phyloP scores from a whole-genome alignment of 1,140 invertebrate genomes.

The Hycleus cichorii region DNA sequence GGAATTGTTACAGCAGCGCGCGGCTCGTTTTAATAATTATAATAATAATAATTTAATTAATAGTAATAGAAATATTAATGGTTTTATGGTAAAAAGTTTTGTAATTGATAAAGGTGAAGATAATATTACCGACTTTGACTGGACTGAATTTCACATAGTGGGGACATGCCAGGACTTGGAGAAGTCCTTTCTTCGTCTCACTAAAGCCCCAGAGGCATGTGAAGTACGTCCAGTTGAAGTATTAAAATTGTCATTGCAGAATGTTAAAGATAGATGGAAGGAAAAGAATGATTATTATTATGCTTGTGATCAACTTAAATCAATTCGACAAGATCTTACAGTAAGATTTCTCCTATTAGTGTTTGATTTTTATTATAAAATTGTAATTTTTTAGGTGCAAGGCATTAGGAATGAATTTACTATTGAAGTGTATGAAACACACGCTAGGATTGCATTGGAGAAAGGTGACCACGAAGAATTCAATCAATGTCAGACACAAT shows the following conservation, averaged over 20 bases:
- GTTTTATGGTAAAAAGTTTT: constrained; percentile 19
- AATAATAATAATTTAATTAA: constrained; percentile 3
- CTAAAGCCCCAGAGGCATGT: constrained; percentile 87
- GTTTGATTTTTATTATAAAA: background rate
- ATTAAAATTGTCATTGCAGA: constrained; percentile 73
- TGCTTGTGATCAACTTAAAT: constrained; percentile 97
- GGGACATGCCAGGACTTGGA: constrained; percentile 89
- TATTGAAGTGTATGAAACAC: constrained; percentile 95
- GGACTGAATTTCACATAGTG: constrained; percentile 80
- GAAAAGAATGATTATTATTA: constrained; percentile 88
- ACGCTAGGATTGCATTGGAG: constrained; percentile 93
- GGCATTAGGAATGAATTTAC: constrained; percentile 91
- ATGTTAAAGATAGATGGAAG: constrained; percentile 87
- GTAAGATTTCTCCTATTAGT: constrained; percentile 46
- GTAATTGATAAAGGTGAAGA: constrained; percentile 49
- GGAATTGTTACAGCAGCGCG: constrained; percentile 73
- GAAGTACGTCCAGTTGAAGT: constrained; percentile 85
- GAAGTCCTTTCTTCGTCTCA: constrained; percentile 90
- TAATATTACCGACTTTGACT: constrained; percentile 62
- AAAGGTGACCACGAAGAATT: constrained; percentile 98
- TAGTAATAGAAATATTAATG: constrained; percentile 5
- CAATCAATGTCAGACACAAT: constrained; percentile 97
- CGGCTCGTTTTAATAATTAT: constrained; percentile 65
- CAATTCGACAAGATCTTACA: constrained; percentile 96
- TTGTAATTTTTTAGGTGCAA: constrained; percentile 66